A percentile compares a stretch with the other conserved stretches of the same genome.
These are phyloP conservation scores for Dermochelys coriacea DNA, from an alignment of 2,797 vertebrate genomes.

Conservation along the genomic window DNA sequence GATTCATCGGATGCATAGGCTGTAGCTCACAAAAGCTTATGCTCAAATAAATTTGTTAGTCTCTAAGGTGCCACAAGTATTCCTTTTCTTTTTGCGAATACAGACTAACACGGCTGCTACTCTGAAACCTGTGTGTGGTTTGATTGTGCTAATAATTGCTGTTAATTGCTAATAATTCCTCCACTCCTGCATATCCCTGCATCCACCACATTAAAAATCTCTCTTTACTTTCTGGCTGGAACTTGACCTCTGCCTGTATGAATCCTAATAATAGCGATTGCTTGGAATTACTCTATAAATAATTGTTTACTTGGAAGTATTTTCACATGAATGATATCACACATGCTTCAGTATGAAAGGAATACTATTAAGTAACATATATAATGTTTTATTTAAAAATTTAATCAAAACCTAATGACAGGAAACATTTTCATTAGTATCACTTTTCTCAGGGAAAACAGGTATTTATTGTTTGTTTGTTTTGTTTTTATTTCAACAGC, in stretches of 20 bases:
- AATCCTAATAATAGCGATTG: conserved; percentile 46
- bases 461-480: background rate
- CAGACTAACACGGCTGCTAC: too few species aligned
- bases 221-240: conserved; percentile 32
- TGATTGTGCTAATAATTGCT: background rate
- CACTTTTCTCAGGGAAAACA: background rate
- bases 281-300: conserved; percentile 54
- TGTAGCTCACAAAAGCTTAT: too few species aligned
- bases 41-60: too few species aligned
- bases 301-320: background rate
- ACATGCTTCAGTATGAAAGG: conserved; percentile 3
- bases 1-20: too few species aligned
- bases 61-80: too few species aligned
- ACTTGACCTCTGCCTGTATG: conserved; percentile 25
- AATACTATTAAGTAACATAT: background rate
- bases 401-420: background rate
- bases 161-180: too few species aligned
- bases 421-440: background rate
- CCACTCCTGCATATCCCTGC: background rate
- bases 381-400: background rate
- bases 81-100: too few species aligned
- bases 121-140: background rate
- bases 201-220: conserved; percentile 26
- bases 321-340: conserved; percentile 18
- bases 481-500: conserved; percentile 36